These are phyloP conservation scores for Chrysaora quinquecirrha DNA, from an alignment of 30 jellyfish, hydroid and myxozoan genomes.

Conservation along the genomic window DNA sequence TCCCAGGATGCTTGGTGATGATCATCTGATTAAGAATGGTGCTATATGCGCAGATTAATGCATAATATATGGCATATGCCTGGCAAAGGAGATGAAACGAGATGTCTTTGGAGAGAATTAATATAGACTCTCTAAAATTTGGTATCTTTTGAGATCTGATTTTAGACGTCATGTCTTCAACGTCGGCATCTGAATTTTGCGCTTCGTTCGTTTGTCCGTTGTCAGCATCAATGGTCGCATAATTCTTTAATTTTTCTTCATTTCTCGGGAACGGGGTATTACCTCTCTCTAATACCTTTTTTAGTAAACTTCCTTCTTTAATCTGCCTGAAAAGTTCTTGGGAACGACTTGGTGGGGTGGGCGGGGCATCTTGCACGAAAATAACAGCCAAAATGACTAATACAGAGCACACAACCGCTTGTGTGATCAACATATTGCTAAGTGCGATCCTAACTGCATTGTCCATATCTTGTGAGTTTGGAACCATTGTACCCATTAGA, in stretches of 20 bases:
- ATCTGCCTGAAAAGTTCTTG: constrained; percentile 55
- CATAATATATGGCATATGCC: constrained; percentile 83
- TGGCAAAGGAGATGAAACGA: constrained; percentile 81
- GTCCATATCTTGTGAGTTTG: constrained; percentile 66
- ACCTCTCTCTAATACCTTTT: not conserved
- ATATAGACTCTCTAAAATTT: constrained; percentile 52
- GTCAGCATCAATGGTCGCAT: not conserved
- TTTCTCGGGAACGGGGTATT: no score
- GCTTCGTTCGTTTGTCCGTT: not conserved
- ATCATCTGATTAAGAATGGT: constrained; percentile 84
- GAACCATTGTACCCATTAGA: constrained; percentile 87
- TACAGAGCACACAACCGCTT: constrained; percentile 78
- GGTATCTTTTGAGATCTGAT: constrained; percentile 23
- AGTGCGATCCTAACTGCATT: constrained; percentile 69
- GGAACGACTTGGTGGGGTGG: constrained; percentile 90
- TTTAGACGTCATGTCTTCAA: no score
- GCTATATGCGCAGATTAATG: constrained; percentile 78
- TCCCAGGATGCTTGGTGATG: constrained; percentile 63
- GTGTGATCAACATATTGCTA: constrained; percentile 59
- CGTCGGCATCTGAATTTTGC: not conserved
- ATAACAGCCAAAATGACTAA: constrained; percentile 56
- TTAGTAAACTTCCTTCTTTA: not conserved
- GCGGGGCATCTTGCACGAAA: constrained; percentile 71
- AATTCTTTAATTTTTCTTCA: not conserved
- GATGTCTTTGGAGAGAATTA: constrained; percentile 55